Base-by-base conservation (phyloP, 92 coral and sea anemone genomes). In the Umimayanthus chanpuru region DNA sequence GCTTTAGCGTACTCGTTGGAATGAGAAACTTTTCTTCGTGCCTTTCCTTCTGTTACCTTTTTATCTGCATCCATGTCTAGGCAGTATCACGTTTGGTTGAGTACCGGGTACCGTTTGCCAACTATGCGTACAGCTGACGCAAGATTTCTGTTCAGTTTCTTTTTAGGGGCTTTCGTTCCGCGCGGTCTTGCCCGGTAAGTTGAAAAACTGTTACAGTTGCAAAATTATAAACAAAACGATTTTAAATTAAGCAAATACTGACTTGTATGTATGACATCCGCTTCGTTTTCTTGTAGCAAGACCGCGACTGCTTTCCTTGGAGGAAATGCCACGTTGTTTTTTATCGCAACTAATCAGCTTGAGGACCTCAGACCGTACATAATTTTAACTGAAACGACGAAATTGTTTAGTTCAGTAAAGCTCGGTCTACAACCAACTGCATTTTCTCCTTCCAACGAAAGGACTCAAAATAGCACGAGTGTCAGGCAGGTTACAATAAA, bases 1-100 rank as follows among this genome's bases (percentile, higher is more conserved):
- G 82, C 86, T 32, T 86, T 85, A 55, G 94, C 92, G 77, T 55
- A 87, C n/a, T 85, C 90, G 4, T 55, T 88, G 10, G 91, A 77
- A 2, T 43, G 65, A 44, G 87, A 83, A 32, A 71, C 21, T 29
- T 83, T 83, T 47, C 78, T 68, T 28, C 28, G 87, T 43, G 78
- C 9, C 41, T 83, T 83, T 9, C 66, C 44, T 81, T 81, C 76
- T 25, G 86, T 21, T 38, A 12, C 4, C 38, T 26, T 70, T 26
- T 67, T 47, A 16, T 70, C 39, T 68, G 25, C 6, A 2, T 70
- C 87, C 44, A 68, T 83, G 29, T 18, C 44, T 55, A 16, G 47
- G 29, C 41, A 29, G 56, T n/a, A 30, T 30, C 20, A 14, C 44
- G 21, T 26, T 25, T 28, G 76, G 32, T 11, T 50, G 56, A 11